These are phyloP conservation scores for Morelia viridis DNA, from an alignment of 2,797 vertebrate genomes.

Conservation along the genomic window DNA sequence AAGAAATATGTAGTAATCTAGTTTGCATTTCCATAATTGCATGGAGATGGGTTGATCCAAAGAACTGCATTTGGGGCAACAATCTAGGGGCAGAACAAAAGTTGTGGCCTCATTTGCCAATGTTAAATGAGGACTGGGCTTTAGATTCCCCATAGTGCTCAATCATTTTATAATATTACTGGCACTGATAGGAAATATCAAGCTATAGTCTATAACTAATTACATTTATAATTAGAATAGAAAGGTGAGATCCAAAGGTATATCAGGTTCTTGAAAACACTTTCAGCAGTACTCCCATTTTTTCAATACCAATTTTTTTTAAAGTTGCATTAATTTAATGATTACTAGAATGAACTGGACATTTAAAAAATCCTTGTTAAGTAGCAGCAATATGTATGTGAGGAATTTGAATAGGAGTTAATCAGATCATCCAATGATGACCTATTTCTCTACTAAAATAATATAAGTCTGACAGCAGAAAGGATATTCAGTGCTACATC, in stretches of 20 bases:
- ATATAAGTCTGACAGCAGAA: conserved; percentile 18
- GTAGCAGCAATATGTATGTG: background rate
- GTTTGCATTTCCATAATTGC: background rate
- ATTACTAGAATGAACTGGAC: background rate
- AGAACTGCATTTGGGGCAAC: background rate
- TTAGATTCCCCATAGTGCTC: background rate
- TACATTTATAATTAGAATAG: background rate
- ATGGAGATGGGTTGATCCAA: background rate
- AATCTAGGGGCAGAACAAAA: background rate
- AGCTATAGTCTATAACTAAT: background rate
- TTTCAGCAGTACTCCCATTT: background rate
- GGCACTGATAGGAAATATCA: background rate
- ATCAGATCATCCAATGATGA: background rate
- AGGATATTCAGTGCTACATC: background rate
- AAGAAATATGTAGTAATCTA: background rate
- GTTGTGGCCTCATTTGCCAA: background rate
- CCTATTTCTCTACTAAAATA: conserved; percentile 27
- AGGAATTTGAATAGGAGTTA: conserved; percentile 28
- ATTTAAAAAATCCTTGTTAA: background rate
- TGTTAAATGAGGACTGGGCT: background rate
- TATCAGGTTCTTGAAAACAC: background rate
- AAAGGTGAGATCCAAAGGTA: background rate
- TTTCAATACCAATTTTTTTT: background rate
- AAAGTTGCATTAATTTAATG: background rate
- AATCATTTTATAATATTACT: background rate